Conservation (phyloP, 2,113 vertebrate species). For the Arothron firmamentum region DNA sequence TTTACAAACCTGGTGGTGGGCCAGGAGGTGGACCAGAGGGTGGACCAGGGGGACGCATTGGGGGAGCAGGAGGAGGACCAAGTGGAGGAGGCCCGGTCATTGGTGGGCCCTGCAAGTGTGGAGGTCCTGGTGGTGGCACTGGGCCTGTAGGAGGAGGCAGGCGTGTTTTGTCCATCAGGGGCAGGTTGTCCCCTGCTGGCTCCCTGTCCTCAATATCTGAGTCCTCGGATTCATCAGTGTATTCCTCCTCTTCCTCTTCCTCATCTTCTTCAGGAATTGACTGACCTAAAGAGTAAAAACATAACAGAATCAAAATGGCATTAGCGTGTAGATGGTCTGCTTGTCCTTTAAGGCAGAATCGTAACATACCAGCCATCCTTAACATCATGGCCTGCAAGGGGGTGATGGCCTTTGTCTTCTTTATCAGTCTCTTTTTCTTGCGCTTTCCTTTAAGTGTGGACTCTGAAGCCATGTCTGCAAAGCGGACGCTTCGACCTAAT, state of each 20-base stretch:
- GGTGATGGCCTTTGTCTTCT: constrained; percentile 91
- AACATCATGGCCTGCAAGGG: constrained; percentile 99
- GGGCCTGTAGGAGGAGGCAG: constrained; percentile 61
- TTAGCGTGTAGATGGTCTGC: too few species aligned
- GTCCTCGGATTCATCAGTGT: constrained; percentile 85
- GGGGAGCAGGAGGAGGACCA: constrained; percentile 90
- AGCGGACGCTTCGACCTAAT: constrained; percentile 85
- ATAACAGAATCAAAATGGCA: neutral
- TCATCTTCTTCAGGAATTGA: constrained; percentile 92
- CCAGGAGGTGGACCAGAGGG: constrained; percentile 95
- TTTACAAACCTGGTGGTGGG: constrained; percentile 85
- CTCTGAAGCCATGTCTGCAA: constrained; percentile 83
- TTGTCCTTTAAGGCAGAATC: neutral
- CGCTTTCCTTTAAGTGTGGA: constrained; percentile 67
- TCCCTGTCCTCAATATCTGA: constrained; percentile 79
- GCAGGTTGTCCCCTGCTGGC: constrained; percentile 63
- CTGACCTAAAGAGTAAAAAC: constrained; percentile 79
- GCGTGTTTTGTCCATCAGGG: constrained; percentile 65
- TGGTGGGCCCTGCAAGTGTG: constrained; percentile 87
- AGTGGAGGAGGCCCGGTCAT: constrained; percentile 92
- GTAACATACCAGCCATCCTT: constrained; percentile 82
- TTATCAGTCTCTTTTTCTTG: constrained; percentile 86
- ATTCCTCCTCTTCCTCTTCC: constrained; percentile 90
- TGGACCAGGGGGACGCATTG: constrained; percentile 90
- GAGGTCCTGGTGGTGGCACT: constrained; percentile 67